Base-by-base conservation (phyloP, 2,888 invertebrate species). In the Ellobium chinense region DNA sequence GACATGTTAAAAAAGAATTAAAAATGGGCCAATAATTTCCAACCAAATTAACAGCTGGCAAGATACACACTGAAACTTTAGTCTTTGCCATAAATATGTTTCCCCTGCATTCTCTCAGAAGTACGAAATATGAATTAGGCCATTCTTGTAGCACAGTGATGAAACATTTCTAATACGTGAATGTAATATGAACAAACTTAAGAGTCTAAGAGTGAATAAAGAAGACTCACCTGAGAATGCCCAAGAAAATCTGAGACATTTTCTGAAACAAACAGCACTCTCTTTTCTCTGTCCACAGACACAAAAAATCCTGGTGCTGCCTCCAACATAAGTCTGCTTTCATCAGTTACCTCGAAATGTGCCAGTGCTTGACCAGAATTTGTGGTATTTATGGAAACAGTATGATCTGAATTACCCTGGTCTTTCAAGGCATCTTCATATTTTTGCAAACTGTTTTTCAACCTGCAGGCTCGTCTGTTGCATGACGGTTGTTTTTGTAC, bases 201-300 rank as follows among this genome's bases (percentile, higher is more conserved):
- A 54, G 0, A 46, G 39, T 27, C 29, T 21, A 24, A 37, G 21
- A 69, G 29, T 9, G 27, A 21, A n/a, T 12, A 24, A 58, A n/a
- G 1, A 36, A 73, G 5, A 9, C 9, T 21, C 39, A 73, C 73
- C 75, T 75, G 75, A 7, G 37, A 65, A 27, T 65, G 63, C 5
- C 75, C 75, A 24, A 75, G 54, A 65, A 65, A 65, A 7, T 46
- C 34, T n/a, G 34, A 65, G n/a, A 75, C 65, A 54, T 75, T 75
- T 46, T 75, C 65, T 9, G 75, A 54, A 5, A 65, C 75, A 75
- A 46, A 75, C 39, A 75, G 34, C 18, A 75, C 65, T 14, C 34
- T 63, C 12, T 75, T 75, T 27, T 46, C 31, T 12, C 34, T 37
- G 39, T 65, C 75, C 27, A 75, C 34, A 3, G 62, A 39, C 9